These are phyloP conservation scores for Mohoua ochrocephala DNA, from an alignment of 2,113 vertebrate genomes.

Conservation along the genomic window DNA sequence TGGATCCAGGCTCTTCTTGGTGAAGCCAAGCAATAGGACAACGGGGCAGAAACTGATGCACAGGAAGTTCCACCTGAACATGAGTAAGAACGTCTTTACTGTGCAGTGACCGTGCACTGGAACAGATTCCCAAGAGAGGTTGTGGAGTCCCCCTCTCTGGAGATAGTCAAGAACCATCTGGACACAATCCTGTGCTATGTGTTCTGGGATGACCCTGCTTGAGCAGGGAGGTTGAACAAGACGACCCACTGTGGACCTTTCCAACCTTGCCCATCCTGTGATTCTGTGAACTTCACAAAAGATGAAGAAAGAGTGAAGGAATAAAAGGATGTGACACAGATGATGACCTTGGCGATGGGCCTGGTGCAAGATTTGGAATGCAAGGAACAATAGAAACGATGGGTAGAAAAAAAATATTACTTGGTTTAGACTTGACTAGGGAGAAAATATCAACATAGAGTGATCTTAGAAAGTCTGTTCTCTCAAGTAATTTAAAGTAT, in stretches of 20 bases:
- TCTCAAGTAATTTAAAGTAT: background rate
- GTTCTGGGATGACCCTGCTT: background rate
- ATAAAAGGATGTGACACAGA: background rate
- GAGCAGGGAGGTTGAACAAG: background rate
- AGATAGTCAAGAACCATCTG: background rate
- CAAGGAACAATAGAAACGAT: background rate
- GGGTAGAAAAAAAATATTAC: background rate
- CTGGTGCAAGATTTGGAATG: background rate
- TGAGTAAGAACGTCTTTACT: background rate
- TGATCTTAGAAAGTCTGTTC: background rate
- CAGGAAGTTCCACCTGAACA: background rate
- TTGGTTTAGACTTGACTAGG: background rate
- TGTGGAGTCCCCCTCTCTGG: background rate
- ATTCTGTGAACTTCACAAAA: background rate
- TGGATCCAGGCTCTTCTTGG: too few relatives aligned
- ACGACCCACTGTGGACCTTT: background rate
- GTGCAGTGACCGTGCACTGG: background rate
- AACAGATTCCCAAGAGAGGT: background rate
- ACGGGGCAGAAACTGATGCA: background rate
- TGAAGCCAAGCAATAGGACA: too few relatives aligned
- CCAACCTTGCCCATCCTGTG: background rate
- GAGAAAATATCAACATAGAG: background rate
- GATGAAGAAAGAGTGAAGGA: background rate
- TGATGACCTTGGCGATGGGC: fast-evolving
- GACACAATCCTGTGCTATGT: too few relatives aligned